These are phyloP conservation scores for Sus scrofa DNA, from an alignment of 2,113 vertebrate genomes.

Conservation along the genomic window T2T-Sscrofa CM000819.6:62964501-62965000, in stretches of 20 bases:
- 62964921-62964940: neutral
- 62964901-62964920: neutral
- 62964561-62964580: constrained; percentile 55
- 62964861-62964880: constrained; percentile 2
- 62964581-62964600: constrained; percentile 66
- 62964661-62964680: constrained; percentile 60
- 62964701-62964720: constrained; percentile 63
- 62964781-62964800: neutral
- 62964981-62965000: neutral
- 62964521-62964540: constrained; percentile 76
- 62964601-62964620: constrained; percentile 51
- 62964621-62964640: constrained; percentile 4
- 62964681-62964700: constrained; percentile 46
- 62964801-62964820: constrained; percentile 27
- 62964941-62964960: neutral
- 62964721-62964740: constrained; percentile 56
- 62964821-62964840: constrained; percentile 40
- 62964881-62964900: constrained; percentile 41
- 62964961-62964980: neutral
- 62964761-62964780: constrained; percentile 61
- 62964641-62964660: constrained; percentile 23
- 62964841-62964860: constrained; percentile 1
- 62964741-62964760: constrained; percentile 71
- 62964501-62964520: constrained; percentile 76
- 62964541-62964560: constrained; percentile 74